These are phyloP conservation scores for Esox masquinongy DNA, from an alignment of 2,797 vertebrate genomes.

Conservation along the genomic window DNA sequence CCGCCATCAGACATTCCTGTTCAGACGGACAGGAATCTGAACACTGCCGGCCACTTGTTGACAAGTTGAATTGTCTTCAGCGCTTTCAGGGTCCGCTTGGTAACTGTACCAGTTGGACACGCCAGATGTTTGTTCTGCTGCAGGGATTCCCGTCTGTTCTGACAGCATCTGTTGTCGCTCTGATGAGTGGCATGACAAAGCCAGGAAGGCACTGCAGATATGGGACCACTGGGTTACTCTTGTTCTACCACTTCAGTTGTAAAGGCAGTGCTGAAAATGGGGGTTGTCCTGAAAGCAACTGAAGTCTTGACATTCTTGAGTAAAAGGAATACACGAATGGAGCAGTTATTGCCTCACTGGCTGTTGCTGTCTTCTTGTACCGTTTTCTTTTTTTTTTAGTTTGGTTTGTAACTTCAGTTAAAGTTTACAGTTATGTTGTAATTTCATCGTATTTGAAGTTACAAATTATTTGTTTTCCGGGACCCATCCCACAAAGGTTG, in stretches of 20 bases:
- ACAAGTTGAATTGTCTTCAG: background rate
- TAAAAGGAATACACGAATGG: background rate
- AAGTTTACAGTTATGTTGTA: background rate
- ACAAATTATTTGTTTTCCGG: background rate
- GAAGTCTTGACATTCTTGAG: conserved; percentile 32
- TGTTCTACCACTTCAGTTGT: background rate
- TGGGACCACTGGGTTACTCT: background rate
- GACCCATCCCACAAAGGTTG: background rate
- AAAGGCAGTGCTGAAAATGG: background rate
- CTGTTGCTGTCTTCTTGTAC: background rate
- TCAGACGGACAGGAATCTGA: background rate
- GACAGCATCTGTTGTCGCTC: too few species aligned
- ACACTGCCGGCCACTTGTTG: background rate
- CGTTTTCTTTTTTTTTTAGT: background rate
- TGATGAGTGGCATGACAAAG: background rate
- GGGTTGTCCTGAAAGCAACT: conserved; percentile 25
- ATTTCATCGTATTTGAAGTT: background rate
- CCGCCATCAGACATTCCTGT: background rate
- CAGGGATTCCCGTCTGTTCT: background rate
- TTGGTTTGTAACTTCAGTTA: background rate
- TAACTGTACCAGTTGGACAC: background rate
- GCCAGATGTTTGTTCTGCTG: background rate
- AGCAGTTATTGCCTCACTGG: background rate
- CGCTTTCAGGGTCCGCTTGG: background rate
- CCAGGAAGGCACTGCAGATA: background rate